Evolutionary conservation across 2,888 invertebrate species (phyloP).

Genomic region (Operophtera brumata): DNA sequence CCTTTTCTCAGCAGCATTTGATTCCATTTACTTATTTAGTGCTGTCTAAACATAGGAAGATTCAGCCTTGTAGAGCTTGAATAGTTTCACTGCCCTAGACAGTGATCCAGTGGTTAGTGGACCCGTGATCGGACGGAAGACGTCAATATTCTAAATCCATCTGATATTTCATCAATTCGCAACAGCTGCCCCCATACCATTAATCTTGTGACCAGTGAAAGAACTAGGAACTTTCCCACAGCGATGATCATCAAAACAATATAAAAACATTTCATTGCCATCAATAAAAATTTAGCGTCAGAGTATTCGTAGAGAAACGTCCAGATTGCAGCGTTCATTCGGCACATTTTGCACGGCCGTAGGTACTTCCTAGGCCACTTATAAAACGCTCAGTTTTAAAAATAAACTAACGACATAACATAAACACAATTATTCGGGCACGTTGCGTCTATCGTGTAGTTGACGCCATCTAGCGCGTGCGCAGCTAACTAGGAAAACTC

Average conservation of each 20-base stretch:
- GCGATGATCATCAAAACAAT: conserved; percentile 39
- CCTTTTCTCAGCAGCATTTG: too few relatives aligned
- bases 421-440: conserved; percentile 54
- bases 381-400: conserved; percentile 72
- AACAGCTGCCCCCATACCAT: conserved; percentile 22
- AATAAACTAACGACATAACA: conserved; percentile 66
- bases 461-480: conserved; percentile 56
- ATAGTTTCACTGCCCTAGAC: not conserved
- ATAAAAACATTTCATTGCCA: conserved; percentile 44
- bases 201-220: conserved; percentile 32
- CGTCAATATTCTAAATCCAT: conserved; percentile 18
- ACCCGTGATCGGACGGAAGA: conserved; percentile 21
- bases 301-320: conserved; percentile 44
- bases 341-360: conserved; percentile 52
- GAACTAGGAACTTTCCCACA: conserved; percentile 43
- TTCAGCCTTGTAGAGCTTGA: too few relatives aligned
- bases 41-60: too few relatives aligned
- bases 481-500: conserved; percentile 47
- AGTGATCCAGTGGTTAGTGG: not conserved
- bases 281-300: conserved; percentile 44
- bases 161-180: conserved; percentile 10
- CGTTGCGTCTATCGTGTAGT: conserved; percentile 30
- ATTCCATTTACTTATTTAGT: too few relatives aligned
- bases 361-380: conserved; percentile 71
- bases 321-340: conserved; percentile 45